Evolutionary conservation across 2,888 invertebrate species (phyloP).

Genomic region (Eristalis tenax): DNA sequence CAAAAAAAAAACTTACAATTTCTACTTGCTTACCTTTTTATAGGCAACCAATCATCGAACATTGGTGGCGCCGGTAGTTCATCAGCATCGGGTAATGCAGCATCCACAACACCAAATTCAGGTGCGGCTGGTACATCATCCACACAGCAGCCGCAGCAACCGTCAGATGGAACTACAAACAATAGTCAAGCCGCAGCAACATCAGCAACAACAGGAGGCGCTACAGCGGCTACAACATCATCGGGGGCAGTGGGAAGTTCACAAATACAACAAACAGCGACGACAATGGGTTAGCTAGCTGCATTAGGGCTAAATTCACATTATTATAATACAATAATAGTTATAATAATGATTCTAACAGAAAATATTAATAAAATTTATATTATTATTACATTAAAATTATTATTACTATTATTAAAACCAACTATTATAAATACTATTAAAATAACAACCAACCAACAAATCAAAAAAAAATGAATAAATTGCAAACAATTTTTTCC

Average conservation of each 20-base stretch:
- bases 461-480: constrained; percentile 63
- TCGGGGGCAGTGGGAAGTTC: constrained; percentile 68
- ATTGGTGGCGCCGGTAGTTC: constrained; percentile 68
- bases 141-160: constrained; percentile 63
- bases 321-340: constrained; percentile 70
- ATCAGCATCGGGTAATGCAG: constrained; percentile 65
- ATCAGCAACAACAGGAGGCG: constrained; percentile 61
- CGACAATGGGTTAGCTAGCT: constrained; percentile 79
- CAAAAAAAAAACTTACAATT: neutral
- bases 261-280: constrained; percentile 77
- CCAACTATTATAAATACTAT: constrained; percentile 72
- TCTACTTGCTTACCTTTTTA: constrained; percentile 3
- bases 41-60: constrained; percentile 74
- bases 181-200: constrained; percentile 67
- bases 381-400: constrained; percentile 75
- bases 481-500: constrained; percentile 52
- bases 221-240: constrained; percentile 61
- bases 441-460: constrained; percentile 63
- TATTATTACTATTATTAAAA: constrained; percentile 74
- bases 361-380: constrained; percentile 73
- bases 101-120: constrained; percentile 65
- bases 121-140: constrained; percentile 61
- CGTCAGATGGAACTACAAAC: constrained; percentile 50
- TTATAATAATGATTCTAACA: constrained; percentile 66
- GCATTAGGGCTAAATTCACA: constrained; percentile 72